Percentiles rank a stretch among this genome's conserved stretches.
Conservation (phyloP, 2,797 vertebrate species). For the Scolopax bukidnonensis region DNA sequence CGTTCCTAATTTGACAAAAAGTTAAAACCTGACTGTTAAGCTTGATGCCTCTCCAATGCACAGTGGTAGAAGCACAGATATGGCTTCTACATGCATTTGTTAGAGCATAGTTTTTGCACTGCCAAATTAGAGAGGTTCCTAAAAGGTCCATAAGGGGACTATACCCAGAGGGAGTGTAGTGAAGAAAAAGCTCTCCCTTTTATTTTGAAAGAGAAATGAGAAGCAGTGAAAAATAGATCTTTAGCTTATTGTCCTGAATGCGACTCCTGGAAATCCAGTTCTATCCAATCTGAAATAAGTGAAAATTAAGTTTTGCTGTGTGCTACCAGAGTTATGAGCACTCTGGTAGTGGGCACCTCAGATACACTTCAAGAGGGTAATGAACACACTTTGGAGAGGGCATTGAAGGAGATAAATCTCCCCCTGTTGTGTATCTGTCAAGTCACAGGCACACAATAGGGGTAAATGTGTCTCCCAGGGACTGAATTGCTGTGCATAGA, state of each 20-base stretch:
- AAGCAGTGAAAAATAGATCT: neutral
- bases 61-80: neutral
- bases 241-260: neutral
- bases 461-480: neutral
- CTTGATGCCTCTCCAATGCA: neutral
- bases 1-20: neutral
- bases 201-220: slow-evolving; percentile 11
- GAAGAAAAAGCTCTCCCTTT: neutral
- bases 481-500: neutral
- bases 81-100: neutral
- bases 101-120: neutral
- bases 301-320: neutral
- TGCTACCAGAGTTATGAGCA: neutral
- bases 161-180: neutral
- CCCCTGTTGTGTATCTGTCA: neutral
- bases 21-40: neutral
- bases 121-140: slow-evolving; percentile 45
- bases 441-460: neutral
- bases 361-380: neutral
- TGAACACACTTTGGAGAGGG: neutral
- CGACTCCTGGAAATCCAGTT: neutral
- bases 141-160: neutral
- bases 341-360: neutral
- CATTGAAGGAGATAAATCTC: neutral
- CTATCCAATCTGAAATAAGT: neutral